Percentiles rank a stretch among this genome's conserved stretches.
Evolutionary conservation across 2,888 invertebrate genomes (phyloP).

Genomic region (Morinoia aosen): DNA sequence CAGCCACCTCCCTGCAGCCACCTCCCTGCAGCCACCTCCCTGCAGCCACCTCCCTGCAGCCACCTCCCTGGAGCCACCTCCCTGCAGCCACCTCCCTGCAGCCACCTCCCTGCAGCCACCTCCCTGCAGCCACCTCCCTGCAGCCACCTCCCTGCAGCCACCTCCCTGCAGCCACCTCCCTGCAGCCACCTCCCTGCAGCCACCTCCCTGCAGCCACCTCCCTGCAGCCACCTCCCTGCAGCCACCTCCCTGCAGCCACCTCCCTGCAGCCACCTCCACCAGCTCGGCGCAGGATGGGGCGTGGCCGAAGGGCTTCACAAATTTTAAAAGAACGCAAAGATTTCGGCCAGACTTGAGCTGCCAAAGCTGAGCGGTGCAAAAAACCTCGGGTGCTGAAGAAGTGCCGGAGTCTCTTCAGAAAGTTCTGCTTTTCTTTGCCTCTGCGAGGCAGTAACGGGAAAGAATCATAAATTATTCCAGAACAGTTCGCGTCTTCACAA

Average conservation of each 20-base stretch:
- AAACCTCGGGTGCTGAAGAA: not conserved
- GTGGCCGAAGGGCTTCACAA: not conserved
- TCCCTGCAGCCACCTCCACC: not conserved
- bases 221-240: no score
- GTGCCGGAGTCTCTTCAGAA: not conserved
- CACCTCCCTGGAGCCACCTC: not conserved
- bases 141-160: no score
- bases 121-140: no score
- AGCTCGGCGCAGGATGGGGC: not conserved
- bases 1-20: not conserved
- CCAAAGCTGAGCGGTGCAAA: not conserved
- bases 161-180: no score
- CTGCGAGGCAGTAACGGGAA: not conserved
- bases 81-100: no score
- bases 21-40: no score
- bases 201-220: no score
- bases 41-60: not conserved
- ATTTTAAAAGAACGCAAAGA: not conserved
- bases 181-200: no score
- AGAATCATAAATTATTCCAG: slow-evolving; percentile 42
- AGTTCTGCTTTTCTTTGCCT: slow-evolving; percentile 9
- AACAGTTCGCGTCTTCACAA: slow-evolving; percentile 33
- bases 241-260: no score
- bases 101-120: no score
- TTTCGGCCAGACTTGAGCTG: not conserved